Evolutionary conservation across 2,888 invertebrate species (phyloP).

Genomic region (Perdita meconis): DNA sequence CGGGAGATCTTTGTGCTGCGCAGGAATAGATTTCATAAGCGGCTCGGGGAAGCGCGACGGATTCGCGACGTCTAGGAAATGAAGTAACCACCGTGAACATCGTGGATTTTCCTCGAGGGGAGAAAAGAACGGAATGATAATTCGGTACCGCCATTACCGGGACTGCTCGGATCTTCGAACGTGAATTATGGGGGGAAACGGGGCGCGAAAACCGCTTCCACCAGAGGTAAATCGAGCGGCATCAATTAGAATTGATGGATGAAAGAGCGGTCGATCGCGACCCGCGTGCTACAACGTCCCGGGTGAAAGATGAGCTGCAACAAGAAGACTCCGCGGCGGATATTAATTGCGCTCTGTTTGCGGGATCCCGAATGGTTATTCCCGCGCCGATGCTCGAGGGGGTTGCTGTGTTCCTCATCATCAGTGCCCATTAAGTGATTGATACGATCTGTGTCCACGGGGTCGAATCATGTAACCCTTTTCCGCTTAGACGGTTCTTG

Average conservation of each 20-base stretch:
- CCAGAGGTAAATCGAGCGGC: slow-evolving; percentile 62
- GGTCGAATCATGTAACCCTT: neutral
- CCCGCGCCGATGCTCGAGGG: slow-evolving; percentile 8
- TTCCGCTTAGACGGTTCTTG: neutral
- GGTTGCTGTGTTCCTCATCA: neutral
- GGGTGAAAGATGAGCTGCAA: slow-evolving; percentile 60
- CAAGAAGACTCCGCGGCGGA: slow-evolving; percentile 39
- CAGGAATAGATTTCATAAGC: slow-evolving; percentile 18
- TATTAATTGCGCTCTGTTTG: slow-evolving; percentile 55
- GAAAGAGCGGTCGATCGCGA: slow-evolving; percentile 63
- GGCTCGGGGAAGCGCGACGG: slow-evolving; percentile 5
- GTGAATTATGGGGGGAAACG: slow-evolving; percentile 56
- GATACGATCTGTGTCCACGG: slow-evolving; percentile 9
- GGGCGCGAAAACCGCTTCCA: slow-evolving; percentile 40
- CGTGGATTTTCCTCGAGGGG: neutral
- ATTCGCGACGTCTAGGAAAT: slow-evolving; percentile 11
- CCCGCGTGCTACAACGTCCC: slow-evolving; percentile 56
- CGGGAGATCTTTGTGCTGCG: neutral
- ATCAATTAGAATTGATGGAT: slow-evolving; percentile 70
- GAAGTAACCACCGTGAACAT: neutral
- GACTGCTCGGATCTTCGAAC: slow-evolving; percentile 48
- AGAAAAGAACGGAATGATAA: neutral
- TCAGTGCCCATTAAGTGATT: slow-evolving; percentile 26
- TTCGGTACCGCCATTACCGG: slow-evolving; percentile 59
- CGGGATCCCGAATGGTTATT: slow-evolving; percentile 27